Evolutionary conservation across 2,888 invertebrate genomes (phyloP), one percentile per base, ranked within the genome.

Genomic region (Scelioninae gen. 2): DNA sequence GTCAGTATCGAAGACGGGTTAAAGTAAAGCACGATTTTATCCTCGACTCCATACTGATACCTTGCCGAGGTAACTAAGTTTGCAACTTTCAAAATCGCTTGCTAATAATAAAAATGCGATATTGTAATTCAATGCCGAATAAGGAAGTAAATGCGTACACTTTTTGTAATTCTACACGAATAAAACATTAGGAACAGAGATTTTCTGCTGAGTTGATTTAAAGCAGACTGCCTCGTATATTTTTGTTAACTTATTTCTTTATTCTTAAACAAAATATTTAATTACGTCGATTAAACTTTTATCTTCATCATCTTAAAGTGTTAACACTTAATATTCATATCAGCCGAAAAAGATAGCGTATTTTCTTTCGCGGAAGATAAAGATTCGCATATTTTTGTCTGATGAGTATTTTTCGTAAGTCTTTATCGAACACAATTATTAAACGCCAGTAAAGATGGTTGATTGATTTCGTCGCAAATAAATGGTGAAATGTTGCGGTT

Each of bases 241-340:
- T 33, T 57, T n/a, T 13, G 7, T 45, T 45, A 11, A 2, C 10
- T 11, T 7, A 13, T 9, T 13, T 15, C 19, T 13, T 57, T 57
- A 13, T 57, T 57, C 19, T 45, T 19, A 31, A 45, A 45, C 16
- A 57, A 25, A 33, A 57, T 57, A 45, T 57, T 33, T 43, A 33
- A 43, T 57, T 45, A 33, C 45, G 13, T 45, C 19, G 19, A 15
- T 31, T 11, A 18, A 33, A 57, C 41, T 41, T 55, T 41, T 25
- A 45, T 57, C 45, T 57, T 45, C 7, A 19, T 55, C 43, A 10
- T 25, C 16, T 13, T 1, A 18, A 13, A 45, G 28, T 11, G 11
- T 15, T 5, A 6, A 5, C 18, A 11, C n/a, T 16, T 28, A 55
- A 55, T 41, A 41, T 41, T 28, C 53, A 53, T 35, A 53, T 53